A percentile compares a stretch with the other conserved stretches of the same genome.
phyloP scores from a whole-genome alignment of 2,113 vertebrate species.

The Pyrgilauda ruficollis region DNA sequence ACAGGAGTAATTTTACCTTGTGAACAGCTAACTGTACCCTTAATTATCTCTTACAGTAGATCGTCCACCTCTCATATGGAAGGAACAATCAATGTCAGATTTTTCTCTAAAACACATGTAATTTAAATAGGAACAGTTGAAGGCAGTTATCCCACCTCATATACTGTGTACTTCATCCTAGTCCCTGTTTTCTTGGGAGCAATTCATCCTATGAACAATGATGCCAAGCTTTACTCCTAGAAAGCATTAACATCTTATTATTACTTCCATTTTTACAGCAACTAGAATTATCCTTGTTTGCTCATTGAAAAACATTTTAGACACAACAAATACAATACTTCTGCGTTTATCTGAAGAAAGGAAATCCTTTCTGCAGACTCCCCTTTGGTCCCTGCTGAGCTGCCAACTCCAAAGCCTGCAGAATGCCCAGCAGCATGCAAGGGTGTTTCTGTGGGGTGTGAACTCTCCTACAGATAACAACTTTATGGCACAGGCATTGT shows the following conservation, averaged over 20 bases:
- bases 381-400: neutral
- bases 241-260: neutral
- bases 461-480: neutral
- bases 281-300: neutral
- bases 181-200: neutral
- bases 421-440: fast-evolving
- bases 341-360: neutral
- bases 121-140: neutral
- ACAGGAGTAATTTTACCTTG: neutral
- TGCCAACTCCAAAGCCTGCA: neutral
- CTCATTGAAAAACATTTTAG: neutral
- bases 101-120: neutral
- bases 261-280: neutral
- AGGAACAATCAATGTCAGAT: neutral
- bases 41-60: neutral
- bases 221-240: neutral
- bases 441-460: neutral
- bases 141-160: neutral
- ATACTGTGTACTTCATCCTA: neutral
- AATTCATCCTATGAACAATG: neutral
- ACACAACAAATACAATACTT: neutral
- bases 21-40: neutral
- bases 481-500: neutral
- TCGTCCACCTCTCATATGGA: neutral
- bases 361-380: neutral